These are phyloP conservation scores for Rutpela maculata DNA, from an alignment of 2,888 invertebrate species.

Conservation along the genomic window DNA sequence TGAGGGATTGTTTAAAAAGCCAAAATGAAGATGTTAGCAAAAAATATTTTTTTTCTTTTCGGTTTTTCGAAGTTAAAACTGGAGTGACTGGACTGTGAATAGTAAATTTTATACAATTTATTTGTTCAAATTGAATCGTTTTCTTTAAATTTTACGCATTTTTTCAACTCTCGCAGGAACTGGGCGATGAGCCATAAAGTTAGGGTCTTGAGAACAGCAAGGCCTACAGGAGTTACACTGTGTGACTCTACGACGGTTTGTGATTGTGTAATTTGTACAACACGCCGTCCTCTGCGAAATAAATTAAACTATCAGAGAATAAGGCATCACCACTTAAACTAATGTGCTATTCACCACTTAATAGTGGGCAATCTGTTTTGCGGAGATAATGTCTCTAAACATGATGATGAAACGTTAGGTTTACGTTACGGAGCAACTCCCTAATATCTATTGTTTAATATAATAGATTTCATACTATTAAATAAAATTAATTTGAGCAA, in stretches of 20 bases:
- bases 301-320: constrained; percentile 1
- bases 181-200: not conserved
- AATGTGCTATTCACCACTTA: not conserved
- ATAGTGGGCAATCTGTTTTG: not conserved
- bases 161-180: not conserved
- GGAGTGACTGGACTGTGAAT: too few species aligned
- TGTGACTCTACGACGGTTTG: not conserved
- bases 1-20: too few species aligned
- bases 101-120: too few species aligned
- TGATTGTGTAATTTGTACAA: not conserved
- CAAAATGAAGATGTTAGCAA: too few species aligned
- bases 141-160: too few species aligned
- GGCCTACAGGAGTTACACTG: too few species aligned
- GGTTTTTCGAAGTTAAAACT: too few species aligned
- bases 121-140: too few species aligned
- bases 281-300: not conserved
- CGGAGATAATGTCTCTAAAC: not conserved
- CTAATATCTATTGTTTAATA: not conserved
- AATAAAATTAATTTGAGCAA: too few species aligned
- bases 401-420: not conserved
- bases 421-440: not conserved
- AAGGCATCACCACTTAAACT: not conserved
- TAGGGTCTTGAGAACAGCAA: not conserved
- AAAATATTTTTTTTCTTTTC: too few species aligned
- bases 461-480: too few species aligned